Evolutionary conservation across 2,797 vertebrate genomes (phyloP).

Genomic region (Enteromius fasciolatus): DNA sequence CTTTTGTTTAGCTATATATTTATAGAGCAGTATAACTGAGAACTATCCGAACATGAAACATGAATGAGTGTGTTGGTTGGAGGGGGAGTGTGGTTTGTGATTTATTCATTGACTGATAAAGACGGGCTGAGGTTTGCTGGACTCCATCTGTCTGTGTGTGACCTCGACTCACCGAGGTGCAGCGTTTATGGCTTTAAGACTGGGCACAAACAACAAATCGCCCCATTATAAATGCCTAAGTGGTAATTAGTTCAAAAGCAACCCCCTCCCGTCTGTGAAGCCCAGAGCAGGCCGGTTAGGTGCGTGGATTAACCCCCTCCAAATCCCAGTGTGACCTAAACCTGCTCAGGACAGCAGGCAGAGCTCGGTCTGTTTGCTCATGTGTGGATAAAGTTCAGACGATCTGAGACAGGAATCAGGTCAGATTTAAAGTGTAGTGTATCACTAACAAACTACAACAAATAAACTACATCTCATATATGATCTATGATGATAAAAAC

Average conservation of each 20-base stretch:
- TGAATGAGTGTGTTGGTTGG: constrained; percentile 48
- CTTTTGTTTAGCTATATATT: neutral
- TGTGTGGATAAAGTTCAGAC: neutral
- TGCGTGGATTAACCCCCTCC: constrained; percentile 39
- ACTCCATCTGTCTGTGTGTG: constrained; percentile 52
- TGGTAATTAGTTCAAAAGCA: constrained; percentile 48
- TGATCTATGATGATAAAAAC: no score
- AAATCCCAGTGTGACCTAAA: constrained; percentile 46
- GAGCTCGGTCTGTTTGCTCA: neutral
- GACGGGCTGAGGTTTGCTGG: constrained; percentile 26
- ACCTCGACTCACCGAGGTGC: constrained; percentile 58
- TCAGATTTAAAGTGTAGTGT: neutral
- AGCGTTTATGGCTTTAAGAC: constrained; percentile 69
- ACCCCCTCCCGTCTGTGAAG: constrained; percentile 39
- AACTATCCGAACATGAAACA: neutral
- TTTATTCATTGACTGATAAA: constrained; percentile 33
- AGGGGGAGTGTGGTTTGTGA: constrained; percentile 1
- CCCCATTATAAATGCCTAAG: constrained; percentile 66
- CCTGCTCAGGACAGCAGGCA: constrained; percentile 13
- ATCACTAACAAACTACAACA: neutral
- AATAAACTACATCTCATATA: neutral
- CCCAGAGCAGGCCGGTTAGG: constrained; percentile 20
- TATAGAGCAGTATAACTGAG: neutral
- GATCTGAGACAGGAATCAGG: neutral
- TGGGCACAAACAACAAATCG: constrained; percentile 77